These are phyloP conservation scores for Smithornis capensis DNA, from an alignment of 2,113 vertebrate species.

Conservation along the genomic window DNA sequence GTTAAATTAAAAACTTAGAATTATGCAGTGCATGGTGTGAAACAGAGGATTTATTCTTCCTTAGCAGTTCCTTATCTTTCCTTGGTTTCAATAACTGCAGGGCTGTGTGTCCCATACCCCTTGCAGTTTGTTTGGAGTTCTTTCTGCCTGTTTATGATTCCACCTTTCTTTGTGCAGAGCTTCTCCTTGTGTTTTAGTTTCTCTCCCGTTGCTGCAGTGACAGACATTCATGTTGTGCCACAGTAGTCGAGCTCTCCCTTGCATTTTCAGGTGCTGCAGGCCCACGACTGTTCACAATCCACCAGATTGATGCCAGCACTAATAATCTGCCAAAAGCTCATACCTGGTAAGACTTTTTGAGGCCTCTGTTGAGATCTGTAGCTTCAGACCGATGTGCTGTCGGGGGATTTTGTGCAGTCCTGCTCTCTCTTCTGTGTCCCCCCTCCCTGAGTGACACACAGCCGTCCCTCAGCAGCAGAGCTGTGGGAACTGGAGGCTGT, in stretches of 20 bases:
- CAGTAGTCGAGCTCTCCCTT: not conserved
- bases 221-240: not conserved
- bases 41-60: not conserved
- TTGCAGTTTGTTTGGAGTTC: not conserved
- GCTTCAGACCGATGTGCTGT: not conserved
- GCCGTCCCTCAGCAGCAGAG: not conserved
- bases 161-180: not conserved
- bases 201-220: not conserved
- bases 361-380: not conserved
- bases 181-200: not conserved
- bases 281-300: constrained; percentile 95
- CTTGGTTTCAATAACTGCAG: not conserved
- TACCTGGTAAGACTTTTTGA: constrained; percentile 84
- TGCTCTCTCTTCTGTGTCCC: not conserved
- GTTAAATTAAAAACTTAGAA: not conserved
- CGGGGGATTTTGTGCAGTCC: not conserved
- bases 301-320: constrained; percentile 96
- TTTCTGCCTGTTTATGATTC: not conserved
- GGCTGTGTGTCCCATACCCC: not conserved
- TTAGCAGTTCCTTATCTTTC: not conserved
- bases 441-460: no score
- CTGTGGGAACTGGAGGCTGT: not conserved
- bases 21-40: not conserved
- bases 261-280: constrained; percentile 88
- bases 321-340: constrained; percentile 98